phyloP scores from a whole-genome alignment of 2,797 vertebrate species.

The Tadarida brasiliensis region DNA sequence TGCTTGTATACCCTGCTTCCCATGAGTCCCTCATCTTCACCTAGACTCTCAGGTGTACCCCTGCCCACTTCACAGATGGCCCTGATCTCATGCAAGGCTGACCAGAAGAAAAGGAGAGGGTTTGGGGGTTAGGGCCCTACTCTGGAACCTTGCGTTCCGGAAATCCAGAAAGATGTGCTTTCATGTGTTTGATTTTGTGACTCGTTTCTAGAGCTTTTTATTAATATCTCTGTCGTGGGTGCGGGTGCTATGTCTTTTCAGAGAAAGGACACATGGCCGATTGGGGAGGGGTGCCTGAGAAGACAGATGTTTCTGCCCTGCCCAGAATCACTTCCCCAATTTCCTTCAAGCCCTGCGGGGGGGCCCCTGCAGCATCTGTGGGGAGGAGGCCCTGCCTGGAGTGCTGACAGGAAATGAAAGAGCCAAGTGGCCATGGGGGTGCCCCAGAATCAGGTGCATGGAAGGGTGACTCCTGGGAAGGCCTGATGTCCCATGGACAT shows the following conservation, averaged over 20 bases:
- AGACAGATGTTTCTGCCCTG: constrained; percentile 72
- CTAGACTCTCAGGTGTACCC: neutral
- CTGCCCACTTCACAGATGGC: neutral
- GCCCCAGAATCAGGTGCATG: constrained; percentile 46
- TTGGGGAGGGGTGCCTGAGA: neutral
- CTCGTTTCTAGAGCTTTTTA: constrained; percentile 47
- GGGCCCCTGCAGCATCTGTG: neutral
- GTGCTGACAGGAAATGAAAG: constrained; percentile 72
- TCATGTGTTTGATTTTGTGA: neutral
- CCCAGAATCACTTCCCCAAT: constrained; percentile 84
- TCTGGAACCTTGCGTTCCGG: rapidly evolving
- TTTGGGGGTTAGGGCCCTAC: no score
- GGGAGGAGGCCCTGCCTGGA: neutral
- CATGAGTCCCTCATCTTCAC: rapidly evolving
- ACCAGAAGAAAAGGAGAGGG: neutral
- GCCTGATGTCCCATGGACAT: neutral
- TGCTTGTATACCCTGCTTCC: neutral
- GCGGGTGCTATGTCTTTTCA: neutral
- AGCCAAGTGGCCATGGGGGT: neutral
- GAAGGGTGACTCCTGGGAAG: no score
- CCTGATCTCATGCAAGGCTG: neutral
- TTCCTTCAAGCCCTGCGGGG: neutral
- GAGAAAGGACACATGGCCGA: neutral
- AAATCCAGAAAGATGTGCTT: neutral
- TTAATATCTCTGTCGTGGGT: constrained; percentile 49